Conservation (phyloP, 2,888 invertebrate species). For the Tipula vernalis region DNA sequence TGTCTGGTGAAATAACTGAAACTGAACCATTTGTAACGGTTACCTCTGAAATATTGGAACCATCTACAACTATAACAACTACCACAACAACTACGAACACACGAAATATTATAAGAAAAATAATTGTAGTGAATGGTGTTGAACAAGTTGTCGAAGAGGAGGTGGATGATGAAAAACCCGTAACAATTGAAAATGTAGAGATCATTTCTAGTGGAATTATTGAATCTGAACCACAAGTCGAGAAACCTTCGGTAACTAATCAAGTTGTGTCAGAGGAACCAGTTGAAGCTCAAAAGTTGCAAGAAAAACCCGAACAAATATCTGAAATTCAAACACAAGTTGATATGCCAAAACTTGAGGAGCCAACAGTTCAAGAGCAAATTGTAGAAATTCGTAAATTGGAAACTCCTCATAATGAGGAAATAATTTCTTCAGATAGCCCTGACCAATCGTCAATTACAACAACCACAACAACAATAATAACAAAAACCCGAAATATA, state of each 20-base stretch:
- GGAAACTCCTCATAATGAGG: background rate
- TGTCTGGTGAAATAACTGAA: background rate
- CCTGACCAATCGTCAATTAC: background rate
- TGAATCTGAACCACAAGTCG: background rate
- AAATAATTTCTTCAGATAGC: too few species aligned
- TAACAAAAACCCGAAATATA: conserved; percentile 59
- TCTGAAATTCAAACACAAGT: too few species aligned
- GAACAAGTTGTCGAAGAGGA: conserved; percentile 74
- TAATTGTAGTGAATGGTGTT: conserved; percentile 69
- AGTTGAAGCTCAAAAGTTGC: too few species aligned
- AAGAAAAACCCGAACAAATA: too few species aligned
- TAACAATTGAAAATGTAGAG: background rate
- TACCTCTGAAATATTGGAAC: background rate
- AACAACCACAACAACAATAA: conserved; percentile 62
- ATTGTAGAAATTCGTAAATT: background rate
- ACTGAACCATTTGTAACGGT: background rate
- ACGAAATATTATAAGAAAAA: conserved; percentile 59
- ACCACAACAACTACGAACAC: conserved; percentile 61
- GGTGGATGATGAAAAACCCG: conserved; percentile 43
- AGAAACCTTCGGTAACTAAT: background rate
- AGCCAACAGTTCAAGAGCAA: background rate
- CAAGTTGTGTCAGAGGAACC: too few species aligned
- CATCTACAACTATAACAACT: conserved; percentile 9
- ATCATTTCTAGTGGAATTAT: background rate
- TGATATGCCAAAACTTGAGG: background rate